Conservation (phyloP, 2,888 invertebrate genomes). For the Petrophora chlorosata region DNA sequence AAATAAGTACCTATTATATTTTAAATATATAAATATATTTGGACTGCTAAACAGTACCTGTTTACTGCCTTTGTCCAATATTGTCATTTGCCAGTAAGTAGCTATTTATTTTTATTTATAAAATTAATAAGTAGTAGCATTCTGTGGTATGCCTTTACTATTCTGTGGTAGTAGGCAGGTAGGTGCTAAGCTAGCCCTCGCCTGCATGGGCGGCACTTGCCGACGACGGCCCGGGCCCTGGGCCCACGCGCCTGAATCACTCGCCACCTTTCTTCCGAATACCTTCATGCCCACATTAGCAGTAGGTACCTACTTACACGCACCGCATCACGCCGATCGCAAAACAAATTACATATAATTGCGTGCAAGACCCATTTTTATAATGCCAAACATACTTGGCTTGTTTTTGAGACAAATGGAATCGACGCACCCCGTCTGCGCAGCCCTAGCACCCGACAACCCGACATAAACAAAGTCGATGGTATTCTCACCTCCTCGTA, state of each 20-base stretch:
- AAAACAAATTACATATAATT: neutral
- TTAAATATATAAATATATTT: no score
- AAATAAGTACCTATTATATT: no score
- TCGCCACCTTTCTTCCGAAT: conserved; percentile 22
- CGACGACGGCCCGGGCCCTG: neutral
- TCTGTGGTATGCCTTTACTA: no score
- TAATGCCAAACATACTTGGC: neutral
- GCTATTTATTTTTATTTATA: no score
- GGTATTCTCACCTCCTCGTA: conserved; percentile 83
- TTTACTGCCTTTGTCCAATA: no score
- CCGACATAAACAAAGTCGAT: conserved; percentile 41
- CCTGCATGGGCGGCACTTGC: neutral
- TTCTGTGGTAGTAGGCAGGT: no score
- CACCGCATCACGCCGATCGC: conserved; percentile 2
- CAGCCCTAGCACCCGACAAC: conserved; percentile 42
- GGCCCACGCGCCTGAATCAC: conserved; percentile 18
- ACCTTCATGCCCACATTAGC: neutral
- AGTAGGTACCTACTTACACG: neutral
- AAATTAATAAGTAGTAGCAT: no score
- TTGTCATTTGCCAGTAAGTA: no score
- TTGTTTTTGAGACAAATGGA: neutral
- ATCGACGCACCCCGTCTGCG: conserved; percentile 63
- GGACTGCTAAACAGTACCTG: no score
- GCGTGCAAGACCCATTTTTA: neutral
- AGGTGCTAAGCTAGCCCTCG: neutral